Base-by-base conservation (phyloP, 92 coral and sea anemone species). In the Umimayanthus chanpuru region DNA sequence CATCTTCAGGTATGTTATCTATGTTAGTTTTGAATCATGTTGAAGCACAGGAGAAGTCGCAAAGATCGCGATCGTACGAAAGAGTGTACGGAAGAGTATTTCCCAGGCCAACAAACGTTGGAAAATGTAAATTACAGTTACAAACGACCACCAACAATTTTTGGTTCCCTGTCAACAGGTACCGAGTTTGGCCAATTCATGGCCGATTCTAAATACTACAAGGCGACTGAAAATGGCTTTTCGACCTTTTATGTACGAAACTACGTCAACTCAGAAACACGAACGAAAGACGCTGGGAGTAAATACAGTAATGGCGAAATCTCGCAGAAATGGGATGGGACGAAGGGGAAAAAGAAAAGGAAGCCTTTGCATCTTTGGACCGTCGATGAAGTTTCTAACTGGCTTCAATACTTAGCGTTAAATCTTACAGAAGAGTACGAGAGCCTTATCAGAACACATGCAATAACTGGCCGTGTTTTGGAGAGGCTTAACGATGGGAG, bases 11-110 rank as follows among this genome's bases (percentile, higher is more conserved):
- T 68, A 83, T 68, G 65, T 83, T 11, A 83, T 23, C 53, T 3
- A 81, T 41, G 16, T 66, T 81, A 64, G 76, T 81, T 44, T 75
- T 5, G 3, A 29, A 65, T 23, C 87, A 83, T 83, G 87, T 83
- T 83, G 87, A 83, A 83, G 43, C 87, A 83, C 29, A 70, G 87
- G 23, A 83, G 87, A 71, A 70, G 87, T 83, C 87, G 87, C 66
- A 83, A 70, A 70, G 78, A 70, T 70, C 78, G 66, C 67, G 87
- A 83, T 83, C 58, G 87, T 47, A 14, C 8, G 50, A 66, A 81
- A 68, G 75, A 81, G 40, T 9, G 87, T 47, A 14, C 8, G 50
- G 40, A 81, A 68, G 75, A 81, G 40, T 9, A 2, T 40, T 75
- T 75, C 30, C 25, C 50, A 25, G 53, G n/a, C 49, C 43, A 71